Conservation (phyloP, 2,113 vertebrate genomes). For the Pterocles burchelli region DNA sequence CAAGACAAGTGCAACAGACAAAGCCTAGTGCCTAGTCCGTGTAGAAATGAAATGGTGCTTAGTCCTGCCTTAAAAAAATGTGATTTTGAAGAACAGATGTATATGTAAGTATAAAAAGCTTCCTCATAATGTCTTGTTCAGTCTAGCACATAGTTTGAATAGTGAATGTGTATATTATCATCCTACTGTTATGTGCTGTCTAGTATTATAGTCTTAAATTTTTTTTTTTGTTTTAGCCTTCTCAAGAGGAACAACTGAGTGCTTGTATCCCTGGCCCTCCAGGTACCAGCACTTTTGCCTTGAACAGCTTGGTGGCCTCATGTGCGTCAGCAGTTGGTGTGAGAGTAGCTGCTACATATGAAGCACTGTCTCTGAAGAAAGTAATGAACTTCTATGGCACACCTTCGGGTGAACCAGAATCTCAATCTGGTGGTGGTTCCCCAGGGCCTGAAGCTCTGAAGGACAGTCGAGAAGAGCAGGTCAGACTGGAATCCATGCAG, state of each 20-base stretch:
- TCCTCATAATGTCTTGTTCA: neutral
- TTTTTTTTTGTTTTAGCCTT: slow-evolving; percentile 74
- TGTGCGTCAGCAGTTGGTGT: slow-evolving; percentile 94
- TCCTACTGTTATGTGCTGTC: neutral
- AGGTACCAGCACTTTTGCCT: slow-evolving; percentile 78
- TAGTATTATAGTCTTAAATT: neutral
- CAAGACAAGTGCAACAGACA: neutral
- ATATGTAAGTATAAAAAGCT: neutral
- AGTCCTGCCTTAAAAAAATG: neutral
- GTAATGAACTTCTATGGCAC: slow-evolving; percentile 92
- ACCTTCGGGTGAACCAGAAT: slow-evolving; percentile 41
- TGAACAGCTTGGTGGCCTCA: slow-evolving; percentile 93
- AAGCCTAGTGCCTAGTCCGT: neutral
- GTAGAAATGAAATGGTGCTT: neutral
- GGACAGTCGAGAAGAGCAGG: slow-evolving; percentile 81
- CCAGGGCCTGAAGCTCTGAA: slow-evolving; percentile 69
- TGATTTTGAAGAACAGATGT: neutral
- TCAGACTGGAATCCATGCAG: slow-evolving; percentile 88
- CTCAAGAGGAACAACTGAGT: slow-evolving; percentile 57
- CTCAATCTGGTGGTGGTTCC: slow-evolving; percentile 28
- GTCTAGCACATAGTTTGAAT: neutral
- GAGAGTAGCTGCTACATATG: slow-evolving; percentile 92
- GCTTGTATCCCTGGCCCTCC: slow-evolving; percentile 73
- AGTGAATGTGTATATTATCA: neutral
- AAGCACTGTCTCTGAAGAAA: slow-evolving; percentile 92